Base-by-base conservation (phyloP, 2,888 invertebrate species). In the Ennomos fuscantarius region DNA sequence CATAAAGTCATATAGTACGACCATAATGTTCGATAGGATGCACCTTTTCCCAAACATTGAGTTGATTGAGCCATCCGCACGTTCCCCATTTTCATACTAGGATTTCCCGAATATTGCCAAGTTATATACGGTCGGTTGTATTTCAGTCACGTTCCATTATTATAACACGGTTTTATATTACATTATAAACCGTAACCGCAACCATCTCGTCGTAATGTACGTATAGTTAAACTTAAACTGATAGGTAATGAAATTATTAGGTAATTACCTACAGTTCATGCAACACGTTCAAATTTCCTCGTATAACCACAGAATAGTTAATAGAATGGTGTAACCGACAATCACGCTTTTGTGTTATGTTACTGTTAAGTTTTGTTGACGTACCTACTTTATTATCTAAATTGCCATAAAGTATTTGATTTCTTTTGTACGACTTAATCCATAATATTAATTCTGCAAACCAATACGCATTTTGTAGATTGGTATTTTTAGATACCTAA, bases 111-210 rank as follows among this genome's bases (percentile, higher is more conserved):
- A 69, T 63, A 65, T 63, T 63, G 47, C 48, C 48, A 11, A 63
- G 55, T n/a, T n/a, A 65, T 46, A 64, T 46, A 56, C 54, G 47
- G 44, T 45, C 49, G 36, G 56, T 63, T 55, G 47, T 65, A 71
- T 74, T 70, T 70, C 52, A 52, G 68, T 69, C 69, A 74, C 70
- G 71, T 72, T 51, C 60, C 61, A 52, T 55, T 55, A 55, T 45
- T 64, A 68, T 57, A 46, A 57, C 55, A 50, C 44, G 54, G 46
- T 64, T 62, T 65, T 64, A 63, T 70, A 55, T 65, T 51, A 55
- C 52, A 58, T 61, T 57, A 54, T 47, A 57, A 49, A 31, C 43
- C 45, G 34, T 24, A 40, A 56, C 40, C 58, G 36, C 39, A 53
- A 55, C 58, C 43, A 52, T 49, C 24, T 24, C 43, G 13, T 35